Evolutionary conservation across 2,888 invertebrate species (phyloP).

Genomic region (Drosophila testacea): DNA sequence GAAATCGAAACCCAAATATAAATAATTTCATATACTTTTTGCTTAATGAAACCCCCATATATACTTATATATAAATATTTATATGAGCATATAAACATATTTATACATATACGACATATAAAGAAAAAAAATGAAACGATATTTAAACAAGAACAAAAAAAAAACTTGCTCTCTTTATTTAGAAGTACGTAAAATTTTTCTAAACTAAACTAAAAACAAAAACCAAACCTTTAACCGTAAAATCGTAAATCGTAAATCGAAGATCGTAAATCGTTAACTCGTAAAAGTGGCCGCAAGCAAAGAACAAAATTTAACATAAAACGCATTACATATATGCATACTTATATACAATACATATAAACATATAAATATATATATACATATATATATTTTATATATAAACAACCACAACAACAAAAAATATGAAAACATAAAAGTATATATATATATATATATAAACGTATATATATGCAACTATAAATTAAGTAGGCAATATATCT

Average conservation of each 20-base stretch:
- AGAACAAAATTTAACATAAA: constrained; percentile 45
- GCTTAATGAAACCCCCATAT: constrained; percentile 64
- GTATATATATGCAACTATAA: constrained; percentile 60
- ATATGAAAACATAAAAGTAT: constrained; percentile 37
- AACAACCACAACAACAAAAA: constrained; percentile 31
- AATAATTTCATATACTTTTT: constrained; percentile 77
- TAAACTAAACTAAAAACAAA: constrained; percentile 47
- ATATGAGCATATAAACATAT: constrained; percentile 46
- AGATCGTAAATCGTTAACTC: constrained; percentile 37
- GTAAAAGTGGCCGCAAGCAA: constrained; percentile 57
- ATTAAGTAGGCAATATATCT: constrained; percentile 66
- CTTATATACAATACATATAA: constrained; percentile 61
- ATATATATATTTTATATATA: constrained; percentile 71
- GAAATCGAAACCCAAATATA: constrained; percentile 33
- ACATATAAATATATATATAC: constrained; percentile 37
- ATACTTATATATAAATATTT: constrained; percentile 42
- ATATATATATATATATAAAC: constrained; percentile 48
- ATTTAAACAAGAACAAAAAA: constrained; percentile 55
- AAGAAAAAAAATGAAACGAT: constrained; percentile 54
- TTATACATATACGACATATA: constrained; percentile 64
- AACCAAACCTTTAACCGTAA: constrained; percentile 52
- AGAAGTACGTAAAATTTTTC: constrained; percentile 75
- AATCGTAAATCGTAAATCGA: constrained; percentile 36
- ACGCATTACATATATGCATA: constrained; percentile 51
- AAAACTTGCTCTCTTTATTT: constrained; percentile 78